Evolutionary conservation across 2,797 vertebrate genomes (phyloP).

Genomic region (Pachyuromys duprasi): DNA sequence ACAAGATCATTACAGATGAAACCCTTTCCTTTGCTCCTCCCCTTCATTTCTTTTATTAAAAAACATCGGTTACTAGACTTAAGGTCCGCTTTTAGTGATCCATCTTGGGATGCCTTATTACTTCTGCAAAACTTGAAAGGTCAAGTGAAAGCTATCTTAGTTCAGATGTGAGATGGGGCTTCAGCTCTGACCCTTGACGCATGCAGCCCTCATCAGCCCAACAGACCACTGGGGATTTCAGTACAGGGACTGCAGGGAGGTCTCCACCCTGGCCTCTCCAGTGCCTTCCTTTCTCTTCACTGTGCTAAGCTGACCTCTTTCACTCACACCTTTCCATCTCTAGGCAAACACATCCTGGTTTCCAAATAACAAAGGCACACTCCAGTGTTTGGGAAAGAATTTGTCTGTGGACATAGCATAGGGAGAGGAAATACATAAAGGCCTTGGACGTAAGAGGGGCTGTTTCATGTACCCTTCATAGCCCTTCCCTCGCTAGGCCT

Average conservation of each 20-base stretch:
- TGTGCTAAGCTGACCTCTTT: not conserved
- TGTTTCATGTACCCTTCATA: not conserved
- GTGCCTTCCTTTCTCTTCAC: not conserved
- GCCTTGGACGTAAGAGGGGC: not conserved
- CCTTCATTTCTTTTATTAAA: not conserved
- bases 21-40: not conserved
- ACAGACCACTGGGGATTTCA: not conserved
- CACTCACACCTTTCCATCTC: not conserved
- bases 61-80: not conserved
- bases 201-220: accelerated
- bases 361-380: not conserved
- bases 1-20: not conserved
- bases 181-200: not conserved
- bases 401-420: not conserved
- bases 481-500: not conserved
- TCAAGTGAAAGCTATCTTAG: not conserved
- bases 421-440: not conserved
- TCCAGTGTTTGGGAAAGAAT: not conserved
- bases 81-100: not conserved
- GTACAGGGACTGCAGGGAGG: not conserved
- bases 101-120: not conserved
- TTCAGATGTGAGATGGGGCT: not conserved
- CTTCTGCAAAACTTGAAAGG: not conserved
- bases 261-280: not conserved
- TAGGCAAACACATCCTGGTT: not conserved